phyloP scores from a whole-genome alignment of 92 coral and sea anemone genomes.

The Anthopleura xanthogrammica region DNA sequence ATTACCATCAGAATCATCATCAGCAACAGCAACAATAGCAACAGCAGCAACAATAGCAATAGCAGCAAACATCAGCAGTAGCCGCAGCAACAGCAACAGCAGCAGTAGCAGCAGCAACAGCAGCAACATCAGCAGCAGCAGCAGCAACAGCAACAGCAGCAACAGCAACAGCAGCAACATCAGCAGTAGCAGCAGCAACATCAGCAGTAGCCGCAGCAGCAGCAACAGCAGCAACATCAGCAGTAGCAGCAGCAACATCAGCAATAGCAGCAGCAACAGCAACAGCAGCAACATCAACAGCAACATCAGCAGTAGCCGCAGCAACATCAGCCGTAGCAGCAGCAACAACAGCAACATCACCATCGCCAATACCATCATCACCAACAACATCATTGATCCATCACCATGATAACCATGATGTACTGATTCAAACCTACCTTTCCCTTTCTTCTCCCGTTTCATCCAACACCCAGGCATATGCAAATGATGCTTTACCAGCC shows the following conservation, averaged over 20 bases:
- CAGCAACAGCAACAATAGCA: no score
- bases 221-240: background rate
- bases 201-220: background rate
- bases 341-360: background rate
- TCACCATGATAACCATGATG: background rate
- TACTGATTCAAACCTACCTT: slow-evolving; percentile 47
- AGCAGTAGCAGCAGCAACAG: background rate
- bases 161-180: background rate
- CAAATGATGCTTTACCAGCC: slow-evolving; percentile 98
- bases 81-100: background rate
- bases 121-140: background rate
- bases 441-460: slow-evolving; percentile 99
- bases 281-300: background rate
- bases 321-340: background rate
- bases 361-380: background rate
- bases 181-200: background rate
- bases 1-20: no score
- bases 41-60: no score
- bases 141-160: no score
- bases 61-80: background rate
- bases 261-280: background rate
- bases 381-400: background rate
- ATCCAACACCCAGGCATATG: slow-evolving; percentile 97
- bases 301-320: background rate
- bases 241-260: background rate